Percentiles rank a stretch among this genome's conserved stretches.
These are phyloP conservation scores for Mesocentrotus franciscanus DNA, from an alignment of 53 echinoderm and acorn worm genomes.

Conservation along the genomic window DNA sequence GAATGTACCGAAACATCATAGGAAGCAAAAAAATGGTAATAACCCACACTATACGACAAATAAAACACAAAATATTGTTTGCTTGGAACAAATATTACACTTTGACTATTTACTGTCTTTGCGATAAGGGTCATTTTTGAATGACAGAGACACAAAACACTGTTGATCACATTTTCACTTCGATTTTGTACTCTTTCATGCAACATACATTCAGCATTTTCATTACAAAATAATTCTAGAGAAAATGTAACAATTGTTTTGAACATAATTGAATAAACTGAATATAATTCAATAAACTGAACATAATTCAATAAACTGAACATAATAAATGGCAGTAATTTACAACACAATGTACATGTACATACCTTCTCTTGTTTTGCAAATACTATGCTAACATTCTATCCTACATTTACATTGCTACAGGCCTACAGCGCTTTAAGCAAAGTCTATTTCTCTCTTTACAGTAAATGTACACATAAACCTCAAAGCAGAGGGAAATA, in stretches of 20 bases:
- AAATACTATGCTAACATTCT: background rate
- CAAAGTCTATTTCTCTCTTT: constrained; percentile 11
- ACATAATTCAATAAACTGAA: constrained; percentile 34
- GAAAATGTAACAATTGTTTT: background rate
- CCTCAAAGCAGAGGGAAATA: constrained; percentile 28
- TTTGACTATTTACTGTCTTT: constrained; percentile 31
- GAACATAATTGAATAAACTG: background rate
- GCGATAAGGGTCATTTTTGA: constrained; percentile 14
- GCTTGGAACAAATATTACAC: constrained; percentile 51
- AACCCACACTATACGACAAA: background rate
- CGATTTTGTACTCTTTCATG: constrained; percentile 36
- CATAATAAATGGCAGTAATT: constrained; percentile 60
- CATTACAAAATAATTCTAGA: constrained; percentile 5
- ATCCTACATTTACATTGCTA: background rate
- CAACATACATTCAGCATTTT: constrained; percentile 25
- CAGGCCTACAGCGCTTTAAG: constrained; percentile 1
- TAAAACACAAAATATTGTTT: constrained; percentile 3
- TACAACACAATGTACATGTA: constrained; percentile 40
- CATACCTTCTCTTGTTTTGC: constrained; percentile 21
- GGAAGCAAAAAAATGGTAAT: background rate
- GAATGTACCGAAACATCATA: background rate
- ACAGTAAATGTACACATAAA: constrained; percentile 48
- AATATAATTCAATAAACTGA: background rate
- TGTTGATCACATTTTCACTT: constrained; percentile 33
- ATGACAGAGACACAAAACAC: constrained; percentile 25